Conservation (phyloP, 1,140 invertebrate genomes). For the Venustaconcha ellipsiformis region DNA sequence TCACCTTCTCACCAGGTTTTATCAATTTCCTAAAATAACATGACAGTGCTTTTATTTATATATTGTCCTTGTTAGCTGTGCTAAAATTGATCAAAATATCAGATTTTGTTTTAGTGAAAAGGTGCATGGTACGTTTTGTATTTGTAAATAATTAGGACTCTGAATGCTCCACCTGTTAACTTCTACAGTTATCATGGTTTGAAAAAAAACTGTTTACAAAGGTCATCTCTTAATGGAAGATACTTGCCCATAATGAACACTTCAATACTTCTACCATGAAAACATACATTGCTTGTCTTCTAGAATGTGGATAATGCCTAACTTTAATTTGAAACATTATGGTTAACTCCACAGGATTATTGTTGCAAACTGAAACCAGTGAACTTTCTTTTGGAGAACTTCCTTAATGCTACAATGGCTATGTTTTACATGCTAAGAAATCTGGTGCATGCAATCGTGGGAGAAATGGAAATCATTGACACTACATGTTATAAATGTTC, state of each 20-base stretch:
- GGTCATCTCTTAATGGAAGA: no score
- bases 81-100: background rate
- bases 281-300: no score
- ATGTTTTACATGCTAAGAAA: background rate
- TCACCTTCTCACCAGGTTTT: slow-evolving; percentile 26
- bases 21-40: slow-evolving; percentile 23
- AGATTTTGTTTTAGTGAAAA: background rate
- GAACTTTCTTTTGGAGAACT: no score
- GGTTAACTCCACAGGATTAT: no score
- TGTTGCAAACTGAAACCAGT: no score
- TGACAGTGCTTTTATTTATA: background rate
- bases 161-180: background rate
- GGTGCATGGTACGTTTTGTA: background rate
- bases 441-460: background rate
- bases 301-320: no score
- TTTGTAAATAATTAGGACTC: background rate
- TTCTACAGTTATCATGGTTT: background rate
- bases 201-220: background rate
- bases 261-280: no score
- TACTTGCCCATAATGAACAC: no score
- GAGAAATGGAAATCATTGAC: background rate
- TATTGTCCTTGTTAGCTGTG: background rate
- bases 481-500: background rate
- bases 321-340: no score
- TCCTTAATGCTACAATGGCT: no score